These are phyloP conservation scores for Pseudanteris insignis DNA, from an alignment of 2,888 invertebrate species.

Conservation along the genomic window DNA sequence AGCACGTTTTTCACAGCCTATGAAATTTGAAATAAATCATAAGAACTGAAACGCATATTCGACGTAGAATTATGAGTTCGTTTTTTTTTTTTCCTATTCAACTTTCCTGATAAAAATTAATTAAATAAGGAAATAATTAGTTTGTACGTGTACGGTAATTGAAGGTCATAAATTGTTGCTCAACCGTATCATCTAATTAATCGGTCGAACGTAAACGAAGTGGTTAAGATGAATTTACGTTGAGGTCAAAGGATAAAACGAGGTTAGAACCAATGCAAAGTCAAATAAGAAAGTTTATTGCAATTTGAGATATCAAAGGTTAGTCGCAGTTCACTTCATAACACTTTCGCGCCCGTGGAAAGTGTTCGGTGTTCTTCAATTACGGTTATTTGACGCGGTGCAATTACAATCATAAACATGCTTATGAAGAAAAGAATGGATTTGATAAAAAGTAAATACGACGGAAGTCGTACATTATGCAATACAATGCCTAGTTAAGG, in stretches of 20 bases:
- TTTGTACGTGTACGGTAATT: no score
- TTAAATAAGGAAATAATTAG: no score
- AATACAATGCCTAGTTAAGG: no score
- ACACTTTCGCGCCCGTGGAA: conserved; percentile 32
- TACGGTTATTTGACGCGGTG: conserved; percentile 32
- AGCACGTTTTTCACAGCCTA: no score
- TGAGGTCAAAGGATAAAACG: conserved; percentile 15
- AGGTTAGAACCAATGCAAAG: conserved; percentile 1
- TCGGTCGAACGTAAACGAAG: neutral
- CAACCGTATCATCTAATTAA: no score
- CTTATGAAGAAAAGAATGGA: no score
- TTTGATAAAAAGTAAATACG: conserved; percentile 22
- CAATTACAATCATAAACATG: conserved; percentile 21
- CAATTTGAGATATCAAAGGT: conserved; percentile 36
- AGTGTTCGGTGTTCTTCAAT: conserved; percentile 27
- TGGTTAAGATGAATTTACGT: neutral
- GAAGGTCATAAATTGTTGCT: neutral
- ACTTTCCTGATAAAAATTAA: no score
- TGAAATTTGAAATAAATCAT: no score
- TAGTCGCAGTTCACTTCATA: no score
- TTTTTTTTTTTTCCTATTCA: no score
- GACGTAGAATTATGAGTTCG: no score
- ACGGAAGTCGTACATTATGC: conserved; percentile 18
- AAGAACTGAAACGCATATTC: no score
- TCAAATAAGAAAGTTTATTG: conserved; percentile 23